Conservation (phyloP, 2,797 vertebrate species). For the Poeciliopsis infans region DNA sequence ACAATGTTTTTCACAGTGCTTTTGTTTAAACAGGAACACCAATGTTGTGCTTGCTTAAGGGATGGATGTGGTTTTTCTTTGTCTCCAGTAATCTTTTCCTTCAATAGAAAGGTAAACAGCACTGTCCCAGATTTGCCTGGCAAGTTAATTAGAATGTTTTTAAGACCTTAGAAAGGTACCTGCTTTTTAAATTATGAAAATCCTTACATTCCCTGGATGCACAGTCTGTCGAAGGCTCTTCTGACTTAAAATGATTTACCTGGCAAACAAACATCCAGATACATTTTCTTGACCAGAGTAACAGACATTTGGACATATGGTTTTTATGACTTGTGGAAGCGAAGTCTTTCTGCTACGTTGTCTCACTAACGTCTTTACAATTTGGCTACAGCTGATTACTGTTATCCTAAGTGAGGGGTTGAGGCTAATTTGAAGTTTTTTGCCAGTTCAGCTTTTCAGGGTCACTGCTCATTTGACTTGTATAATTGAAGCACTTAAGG, state of each 20-base stretch:
- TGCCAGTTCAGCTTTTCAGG: constrained; percentile 39
- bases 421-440: constrained; percentile 42
- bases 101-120: constrained; percentile 21
- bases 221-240: constrained; percentile 38
- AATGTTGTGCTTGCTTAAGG: constrained; percentile 46
- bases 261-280: constrained; percentile 29
- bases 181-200: constrained; percentile 72
- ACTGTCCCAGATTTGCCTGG: constrained; percentile 22
- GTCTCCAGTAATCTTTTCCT: constrained; percentile 36
- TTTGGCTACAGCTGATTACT: constrained; percentile 30
- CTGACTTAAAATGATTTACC: constrained; percentile 50
- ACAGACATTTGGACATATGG: constrained; percentile 44
- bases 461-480: constrained; percentile 29
- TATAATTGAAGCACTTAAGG: constrained; percentile 26
- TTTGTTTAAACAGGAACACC: constrained; percentile 54
- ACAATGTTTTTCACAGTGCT: constrained; percentile 22
- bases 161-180: constrained; percentile 33
- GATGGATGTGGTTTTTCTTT: constrained; percentile 44
- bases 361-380: constrained; percentile 8
- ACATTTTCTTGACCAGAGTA: constrained; percentile 42
- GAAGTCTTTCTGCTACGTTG: constrained; percentile 39
- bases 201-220: constrained; percentile 43
- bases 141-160: constrained; percentile 19
- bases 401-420: constrained; percentile 47
- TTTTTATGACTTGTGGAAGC: not conserved